Evolutionary conservation across 2,888 invertebrate species (phyloP), one percentile per base, ranked within the genome.

Genomic region (Hofmannophila pseudospretella): DNA sequence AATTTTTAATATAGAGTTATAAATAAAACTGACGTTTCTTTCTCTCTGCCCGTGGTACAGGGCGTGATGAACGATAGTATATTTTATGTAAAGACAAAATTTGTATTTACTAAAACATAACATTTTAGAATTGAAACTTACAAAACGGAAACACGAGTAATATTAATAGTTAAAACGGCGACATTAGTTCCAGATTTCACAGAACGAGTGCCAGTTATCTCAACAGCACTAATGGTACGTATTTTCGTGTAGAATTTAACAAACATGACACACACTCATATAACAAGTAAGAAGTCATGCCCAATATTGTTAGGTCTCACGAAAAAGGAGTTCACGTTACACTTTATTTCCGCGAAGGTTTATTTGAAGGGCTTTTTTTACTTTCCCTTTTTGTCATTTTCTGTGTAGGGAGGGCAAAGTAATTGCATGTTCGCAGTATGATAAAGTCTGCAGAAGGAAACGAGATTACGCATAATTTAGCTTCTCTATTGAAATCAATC

Each of bases 371-470:
- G 16, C 27, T 36, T 34, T 34, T 37, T 38, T 14, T 39, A 35
- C 39, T 28, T 37, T 42, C 36, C 34, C 36, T 34, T 46, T 38
- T 37, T 36, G 42, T 39, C 38, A 39, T 39, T 32, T 16, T 33
- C 35, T 32, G 32, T 38, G 36, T 33, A 27, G 19, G 33, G 37
- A 23, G 37, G 38, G 35, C 16, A 41, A 46, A 43, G 39, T 39
- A 43, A 41, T 43, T 46, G 41, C 32, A 40, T 40, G 41, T 43
- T 34, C 26, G 34, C 39, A 27, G 34, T 35, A 38, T 36, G 25
- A 43, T 43, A 36, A 31, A 28, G 33, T 39, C 34, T 34, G 12
- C 23, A 23, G 20, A 26, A 7, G 10, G 28, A 32, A 35, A 39
- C 31, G 34, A 30, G 32, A 42, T 39, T 35, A 34, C 34, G 9